These are phyloP conservation scores for Jacana jacana DNA, from an alignment of 2,113 vertebrate species.

Conservation along the genomic window DNA sequence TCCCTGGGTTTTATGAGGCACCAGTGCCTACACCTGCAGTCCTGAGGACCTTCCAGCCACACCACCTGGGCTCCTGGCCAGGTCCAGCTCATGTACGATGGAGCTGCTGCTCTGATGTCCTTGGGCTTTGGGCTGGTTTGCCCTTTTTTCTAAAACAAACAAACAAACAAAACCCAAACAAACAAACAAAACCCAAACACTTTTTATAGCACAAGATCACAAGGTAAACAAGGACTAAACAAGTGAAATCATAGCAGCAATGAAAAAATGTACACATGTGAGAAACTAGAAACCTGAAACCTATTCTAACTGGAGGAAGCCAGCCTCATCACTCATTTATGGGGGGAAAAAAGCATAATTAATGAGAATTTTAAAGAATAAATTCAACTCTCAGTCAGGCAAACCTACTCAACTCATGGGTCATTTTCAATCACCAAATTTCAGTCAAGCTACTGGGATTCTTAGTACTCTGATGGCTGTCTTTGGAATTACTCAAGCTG, in stretches of 20 bases:
- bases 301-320: not conserved
- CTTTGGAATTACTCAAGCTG: not conserved
- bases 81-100: not conserved
- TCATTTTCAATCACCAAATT: not conserved
- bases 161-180: no score
- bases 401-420: not conserved
- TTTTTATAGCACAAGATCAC: not conserved
- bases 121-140: not conserved
- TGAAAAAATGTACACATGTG: not conserved
- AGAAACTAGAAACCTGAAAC: not conserved
- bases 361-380: not conserved
- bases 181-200: no score
- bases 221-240: not conserved
- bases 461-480: not conserved
- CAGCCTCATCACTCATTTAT: not conserved
- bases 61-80: not conserved
- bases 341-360: not conserved
- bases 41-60: not conserved
- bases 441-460: not conserved
- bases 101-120: not conserved
- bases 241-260: not conserved
- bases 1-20: conserved; percentile 32
- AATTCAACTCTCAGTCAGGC: not conserved
- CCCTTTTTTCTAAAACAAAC: not conserved
- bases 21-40: not conserved